Evolutionary conservation across 2,113 vertebrate species (phyloP).

Genomic region (Cyprinus carpio): DNA sequence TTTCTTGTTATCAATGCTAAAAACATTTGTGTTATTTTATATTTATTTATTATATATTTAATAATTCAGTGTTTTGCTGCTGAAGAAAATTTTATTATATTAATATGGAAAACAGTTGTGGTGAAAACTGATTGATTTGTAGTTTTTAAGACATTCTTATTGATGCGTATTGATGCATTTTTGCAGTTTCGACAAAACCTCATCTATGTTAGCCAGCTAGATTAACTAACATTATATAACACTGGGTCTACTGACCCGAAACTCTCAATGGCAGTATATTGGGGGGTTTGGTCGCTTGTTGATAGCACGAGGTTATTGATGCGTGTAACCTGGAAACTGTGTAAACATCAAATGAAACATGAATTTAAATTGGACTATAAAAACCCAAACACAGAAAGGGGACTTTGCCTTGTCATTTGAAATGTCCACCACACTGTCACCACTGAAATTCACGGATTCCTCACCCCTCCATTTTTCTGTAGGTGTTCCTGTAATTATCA

Average conservation of each 20-base stretch:
- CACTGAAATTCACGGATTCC: background rate
- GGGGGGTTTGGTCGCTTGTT: background rate
- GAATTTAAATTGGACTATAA: constrained; percentile 18
- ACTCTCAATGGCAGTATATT: background rate
- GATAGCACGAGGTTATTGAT: background rate
- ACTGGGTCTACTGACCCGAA: background rate
- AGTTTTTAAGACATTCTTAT: background rate
- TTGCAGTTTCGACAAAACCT: background rate
- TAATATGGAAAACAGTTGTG: too few species aligned
- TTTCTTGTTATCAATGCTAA: too few species aligned
- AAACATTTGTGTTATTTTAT: too few species aligned
- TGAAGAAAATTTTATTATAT: too few species aligned
- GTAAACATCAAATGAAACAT: constrained; percentile 1
- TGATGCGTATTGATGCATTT: background rate
- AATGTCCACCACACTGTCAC: background rate
- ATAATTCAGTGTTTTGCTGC: too few species aligned
- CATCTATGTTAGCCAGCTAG: background rate
- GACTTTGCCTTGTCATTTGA: constrained; percentile 3
- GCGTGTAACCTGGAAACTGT: constrained; percentile 6
- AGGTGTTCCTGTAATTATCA: background rate
- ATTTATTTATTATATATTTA: too few species aligned
- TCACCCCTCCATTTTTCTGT: background rate
- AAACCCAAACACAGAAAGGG: background rate
- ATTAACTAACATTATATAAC: background rate
- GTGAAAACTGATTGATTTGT: background rate